Base-by-base conservation (phyloP, 2,113 vertebrate genomes). In the Urocynchramus pylzowi region DNA sequence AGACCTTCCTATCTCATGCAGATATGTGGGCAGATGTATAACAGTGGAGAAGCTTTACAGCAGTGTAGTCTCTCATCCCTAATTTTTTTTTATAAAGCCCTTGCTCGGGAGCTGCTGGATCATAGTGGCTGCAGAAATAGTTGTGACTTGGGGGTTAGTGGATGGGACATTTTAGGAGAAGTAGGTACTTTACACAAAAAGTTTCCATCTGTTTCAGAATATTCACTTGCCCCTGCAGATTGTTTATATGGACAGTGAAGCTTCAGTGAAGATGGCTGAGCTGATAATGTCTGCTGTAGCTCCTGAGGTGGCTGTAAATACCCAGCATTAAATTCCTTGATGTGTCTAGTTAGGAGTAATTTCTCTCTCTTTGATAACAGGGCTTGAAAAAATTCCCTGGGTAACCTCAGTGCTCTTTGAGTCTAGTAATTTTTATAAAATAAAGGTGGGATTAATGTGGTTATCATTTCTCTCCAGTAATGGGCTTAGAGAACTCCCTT, bases 11-110 rank as follows among this genome's bases (percentile, higher is more conserved):
- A 0, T 45, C 35, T 76, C 4, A 0, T 14, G 45, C 45, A 37
- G 41, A 2, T 52, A 4, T 2, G 4, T 69, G 84, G 69, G 77
- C 64, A 74, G 73, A 13, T 37, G 1, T 3, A 0, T 11, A 60
- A 35, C 27, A 42, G 53, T 9, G 28, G 42, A 86, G 65, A 44
- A 54, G 33, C 53, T 83, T 61, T 33, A 3, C 30, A 39, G 44
- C 8, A 2, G 8, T 30, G 8, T 12, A 8, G 37, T 30, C 4
- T 85, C n/a, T 15, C 61, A 39, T 71, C 33, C 10, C 24, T 69
- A 5, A 3, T 0, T 4, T 30, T 10, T 13, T 67, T n/a, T 85
- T 39, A 15, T 9, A 22, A 45, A 28, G 15, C 7, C 33, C 22
- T 86, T 56, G n/a, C 70, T 44, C 2, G 15, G 27, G 33, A 64